phyloP scores from a whole-genome alignment of 2,113 vertebrate genomes.

The Amphiprion ocellaris region DNA sequence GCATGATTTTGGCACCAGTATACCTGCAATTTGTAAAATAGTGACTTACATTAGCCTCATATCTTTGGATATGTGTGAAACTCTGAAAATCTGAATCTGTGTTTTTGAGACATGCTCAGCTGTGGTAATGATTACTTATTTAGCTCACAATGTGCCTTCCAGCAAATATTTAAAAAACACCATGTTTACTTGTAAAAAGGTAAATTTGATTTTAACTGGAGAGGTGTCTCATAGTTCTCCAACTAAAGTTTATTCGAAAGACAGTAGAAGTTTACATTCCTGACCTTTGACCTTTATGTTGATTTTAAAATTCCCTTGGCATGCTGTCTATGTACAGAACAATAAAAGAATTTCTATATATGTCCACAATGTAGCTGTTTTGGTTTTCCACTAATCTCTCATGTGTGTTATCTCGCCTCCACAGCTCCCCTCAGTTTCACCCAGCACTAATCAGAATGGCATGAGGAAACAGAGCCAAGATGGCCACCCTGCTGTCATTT shows the following conservation, averaged over 20 bases:
- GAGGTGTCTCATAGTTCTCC: background rate
- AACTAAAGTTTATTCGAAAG: background rate
- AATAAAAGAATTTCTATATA: background rate
- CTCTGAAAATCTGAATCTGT: no score
- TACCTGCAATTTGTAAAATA: no score
- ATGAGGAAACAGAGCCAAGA: background rate
- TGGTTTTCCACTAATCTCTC: background rate
- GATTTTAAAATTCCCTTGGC: background rate
- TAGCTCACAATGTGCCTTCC: no score
- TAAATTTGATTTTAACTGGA: no score
- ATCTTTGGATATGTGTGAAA: no score
- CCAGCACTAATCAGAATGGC: background rate
- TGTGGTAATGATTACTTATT: no score
- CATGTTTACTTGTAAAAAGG: no score
- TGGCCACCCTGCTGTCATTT: conserved; percentile 2
- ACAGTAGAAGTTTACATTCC: no score
- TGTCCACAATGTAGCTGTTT: background rate
- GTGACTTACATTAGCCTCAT: no score
- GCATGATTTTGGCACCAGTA: no score
- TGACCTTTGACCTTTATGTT: background rate
- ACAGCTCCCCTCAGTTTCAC: background rate
- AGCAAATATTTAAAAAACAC: no score
- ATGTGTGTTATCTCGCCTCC: background rate
- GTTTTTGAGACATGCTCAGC: no score
- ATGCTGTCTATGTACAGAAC: background rate